Conservation (phyloP, 2,797 vertebrate species). For the Nannoperca obscura region DNA sequence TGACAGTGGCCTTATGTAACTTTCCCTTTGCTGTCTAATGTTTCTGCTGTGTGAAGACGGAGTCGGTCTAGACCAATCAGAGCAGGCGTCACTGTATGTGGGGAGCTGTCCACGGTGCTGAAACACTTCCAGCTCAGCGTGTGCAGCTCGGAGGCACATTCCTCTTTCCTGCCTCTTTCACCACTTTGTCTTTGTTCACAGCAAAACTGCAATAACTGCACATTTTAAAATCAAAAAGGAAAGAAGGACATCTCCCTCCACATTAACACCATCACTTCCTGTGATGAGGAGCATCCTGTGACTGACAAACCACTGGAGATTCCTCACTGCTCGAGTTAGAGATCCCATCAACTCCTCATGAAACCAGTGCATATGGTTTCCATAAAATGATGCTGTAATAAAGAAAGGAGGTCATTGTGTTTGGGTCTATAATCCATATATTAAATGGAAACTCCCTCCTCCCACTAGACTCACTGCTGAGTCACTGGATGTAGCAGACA, state of each 20-base stretch:
- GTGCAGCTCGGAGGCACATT: neutral
- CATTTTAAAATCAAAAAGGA: neutral
- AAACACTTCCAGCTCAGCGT: slow-evolving; percentile 17
- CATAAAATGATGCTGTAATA: slow-evolving; percentile 21
- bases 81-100: slow-evolving; percentile 5
- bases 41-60: slow-evolving; percentile 17
- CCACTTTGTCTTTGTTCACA: neutral
- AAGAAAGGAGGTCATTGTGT: slow-evolving; percentile 24
- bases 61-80: slow-evolving; percentile 30
- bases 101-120: slow-evolving; percentile 68
- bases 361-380: slow-evolving; percentile 2
- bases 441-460: neutral
- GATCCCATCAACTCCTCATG: slow-evolving; percentile 5
- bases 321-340: slow-evolving; percentile 31
- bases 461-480: neutral
- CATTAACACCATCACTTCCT: slow-evolving; percentile 23
- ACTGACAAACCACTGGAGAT: neutral
- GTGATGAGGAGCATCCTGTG: neutral
- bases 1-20: slow-evolving; percentile 20
- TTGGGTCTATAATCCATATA: slow-evolving; percentile 2
- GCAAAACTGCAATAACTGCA: neutral
- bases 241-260: neutral
- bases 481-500: neutral
- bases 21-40: slow-evolving; percentile 7
- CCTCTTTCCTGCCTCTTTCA: too few relatives aligned